Base-by-base conservation (phyloP, 1,140 invertebrate genomes). In the Zaprionus capensis region DNA sequence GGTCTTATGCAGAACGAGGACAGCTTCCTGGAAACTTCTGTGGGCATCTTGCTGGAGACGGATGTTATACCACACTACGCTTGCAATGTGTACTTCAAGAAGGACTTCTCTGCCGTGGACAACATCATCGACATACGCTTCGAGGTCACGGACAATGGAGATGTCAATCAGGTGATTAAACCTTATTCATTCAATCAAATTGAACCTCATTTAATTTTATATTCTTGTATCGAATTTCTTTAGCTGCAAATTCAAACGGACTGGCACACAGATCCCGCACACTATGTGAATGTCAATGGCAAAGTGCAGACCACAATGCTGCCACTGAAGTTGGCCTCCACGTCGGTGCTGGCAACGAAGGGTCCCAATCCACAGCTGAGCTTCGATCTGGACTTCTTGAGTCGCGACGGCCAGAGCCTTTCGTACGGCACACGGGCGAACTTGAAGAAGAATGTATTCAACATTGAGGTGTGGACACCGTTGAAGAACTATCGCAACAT, bases 41-140 rank as follows among this genome's bases (percentile, higher is more conserved):
- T 95, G 12, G 93, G 94, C 31, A 74, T 95, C 5, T 93, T 95
- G 51, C 86, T 96, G 12, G 94, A 94, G 6, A 95, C 95, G 11
- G 93, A 94, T 0, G 92, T 95, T 28, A 92, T 96, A 20, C 93
- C 93, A 17, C 92, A 96, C 36, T 96, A 96, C 20, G 94, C 93
- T 72, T 94, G 95, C 15, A 94, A 94, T 62, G 93, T 95, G 55
- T 92, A 94, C 49, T 94, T 95, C 7, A 95, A 95, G 69, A 96
- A 96, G 78, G 95, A 96, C 81, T 95, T 96, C 56, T 94, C 94
- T 0, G 94, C 94, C 24, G 88, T 93, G 0, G 95, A 95, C 70
- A 96, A 95, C 46, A 84, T 93, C 6, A 64, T 96, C 0, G 94
- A 94, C 5, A 93, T 94, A 11, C 94, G 94, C 1, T 94, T 94